These are phyloP conservation scores for Brachionus koreanus DNA, from an alignment of 1,140 invertebrate genomes.

Conservation along the genomic window DNA sequence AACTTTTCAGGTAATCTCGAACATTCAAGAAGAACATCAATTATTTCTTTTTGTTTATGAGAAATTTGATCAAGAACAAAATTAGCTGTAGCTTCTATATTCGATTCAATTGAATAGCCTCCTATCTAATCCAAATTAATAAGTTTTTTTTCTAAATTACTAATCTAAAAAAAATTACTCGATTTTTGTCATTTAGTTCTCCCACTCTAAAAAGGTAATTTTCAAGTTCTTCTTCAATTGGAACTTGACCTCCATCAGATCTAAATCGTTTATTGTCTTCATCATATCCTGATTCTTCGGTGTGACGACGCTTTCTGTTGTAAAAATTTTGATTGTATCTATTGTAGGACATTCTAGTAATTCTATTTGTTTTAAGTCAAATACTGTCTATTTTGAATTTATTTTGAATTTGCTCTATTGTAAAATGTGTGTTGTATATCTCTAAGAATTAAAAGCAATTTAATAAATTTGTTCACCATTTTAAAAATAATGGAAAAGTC, in stretches of 20 bases:
- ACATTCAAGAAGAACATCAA: conserved; percentile 22
- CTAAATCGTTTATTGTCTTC: conserved; percentile 22
- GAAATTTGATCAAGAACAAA: neutral
- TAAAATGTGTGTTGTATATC: neutral
- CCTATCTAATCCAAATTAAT: neutral
- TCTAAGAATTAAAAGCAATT: neutral
- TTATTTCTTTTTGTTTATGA: conserved; percentile 4
- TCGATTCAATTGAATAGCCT: conserved; percentile 38
- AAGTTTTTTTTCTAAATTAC: neutral
- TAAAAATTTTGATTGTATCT: conserved; percentile 39
- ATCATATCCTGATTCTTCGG: neutral
- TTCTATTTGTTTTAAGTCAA: neutral
- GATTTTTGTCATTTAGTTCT: conserved; percentile 33
- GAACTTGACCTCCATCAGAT: neutral
- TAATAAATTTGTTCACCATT: neutral
- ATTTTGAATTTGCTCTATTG: too few species aligned
- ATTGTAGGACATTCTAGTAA: neutral
- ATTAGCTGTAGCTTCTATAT: conserved; percentile 8
- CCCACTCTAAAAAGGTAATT: conserved; percentile 9
- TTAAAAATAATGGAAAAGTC: neutral
- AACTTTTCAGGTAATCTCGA: conserved; percentile 17
- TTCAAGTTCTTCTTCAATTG: conserved; percentile 12
- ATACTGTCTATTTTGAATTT: neutral
- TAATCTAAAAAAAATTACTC: neutral
- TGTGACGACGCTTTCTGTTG: neutral